A percentile compares a stretch with the other conserved stretches of the same genome.
phyloP scores from a whole-genome alignment of 2,888 invertebrate genomes.

The Drosophila mercatorum region DNA sequence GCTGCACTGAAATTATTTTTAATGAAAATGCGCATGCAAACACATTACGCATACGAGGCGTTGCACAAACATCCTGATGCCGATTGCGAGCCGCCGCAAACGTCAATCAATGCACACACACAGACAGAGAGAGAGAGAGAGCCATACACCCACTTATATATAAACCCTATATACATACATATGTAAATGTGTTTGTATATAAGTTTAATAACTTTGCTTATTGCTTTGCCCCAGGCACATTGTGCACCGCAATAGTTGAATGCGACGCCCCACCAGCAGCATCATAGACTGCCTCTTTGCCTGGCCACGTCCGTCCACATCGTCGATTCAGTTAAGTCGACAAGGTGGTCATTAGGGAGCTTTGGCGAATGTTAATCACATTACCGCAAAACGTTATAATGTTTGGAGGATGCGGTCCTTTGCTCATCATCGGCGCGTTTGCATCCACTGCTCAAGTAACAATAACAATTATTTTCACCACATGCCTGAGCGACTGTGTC shows the following conservation, averaged over 20 bases:
- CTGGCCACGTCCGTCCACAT: background rate
- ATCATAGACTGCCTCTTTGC: background rate
- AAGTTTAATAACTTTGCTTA: slow-evolving; percentile 75
- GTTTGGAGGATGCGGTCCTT: slow-evolving; percentile 49
- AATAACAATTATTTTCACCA: slow-evolving; percentile 76
- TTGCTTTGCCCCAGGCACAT: slow-evolving; percentile 47
- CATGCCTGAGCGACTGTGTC: slow-evolving; percentile 5
- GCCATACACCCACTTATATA: background rate
- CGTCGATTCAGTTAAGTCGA: slow-evolving; percentile 50
- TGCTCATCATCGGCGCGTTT: slow-evolving; percentile 37
- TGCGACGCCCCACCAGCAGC: background rate
- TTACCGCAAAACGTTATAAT: slow-evolving; percentile 78
- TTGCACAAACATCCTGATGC: slow-evolving; percentile 49
- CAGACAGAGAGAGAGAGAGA: background rate
- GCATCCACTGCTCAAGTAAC: slow-evolving; percentile 58
- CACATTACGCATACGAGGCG: slow-evolving; percentile 72
- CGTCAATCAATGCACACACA: slow-evolving; percentile 49
- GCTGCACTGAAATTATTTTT: slow-evolving; percentile 65
- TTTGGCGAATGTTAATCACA: slow-evolving; percentile 75
- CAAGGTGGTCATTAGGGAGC: slow-evolving; percentile 67
- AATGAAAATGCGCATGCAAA: slow-evolving; percentile 69
- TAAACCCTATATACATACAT: slow-evolving; percentile 6
- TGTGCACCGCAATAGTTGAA: slow-evolving; percentile 28
- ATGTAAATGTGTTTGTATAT: slow-evolving; percentile 26
- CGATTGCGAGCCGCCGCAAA: slow-evolving; percentile 40